phyloP scores from a whole-genome alignment of 2,888 invertebrate genomes.

The Diplazon laetatorius region DNA sequence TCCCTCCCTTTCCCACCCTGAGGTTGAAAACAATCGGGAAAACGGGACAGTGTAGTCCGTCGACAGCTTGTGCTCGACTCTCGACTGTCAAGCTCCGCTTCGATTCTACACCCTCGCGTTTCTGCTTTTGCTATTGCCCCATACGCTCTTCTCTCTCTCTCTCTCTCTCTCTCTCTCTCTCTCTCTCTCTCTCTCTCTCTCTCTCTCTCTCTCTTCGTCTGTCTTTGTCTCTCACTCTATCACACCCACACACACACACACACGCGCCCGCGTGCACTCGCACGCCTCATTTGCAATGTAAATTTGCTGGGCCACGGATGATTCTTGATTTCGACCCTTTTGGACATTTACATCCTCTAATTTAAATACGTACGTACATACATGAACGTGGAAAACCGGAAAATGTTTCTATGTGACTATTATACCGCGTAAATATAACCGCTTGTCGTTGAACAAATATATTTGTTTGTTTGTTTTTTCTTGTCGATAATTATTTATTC shows the following conservation, averaged over 20 bases:
- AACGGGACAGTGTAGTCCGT: slow-evolving; percentile 1
- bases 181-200: too few species aligned
- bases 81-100: not conserved
- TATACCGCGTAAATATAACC: too few species aligned
- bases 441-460: too few species aligned
- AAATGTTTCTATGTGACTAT: too few species aligned
- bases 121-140: slow-evolving; percentile 46
- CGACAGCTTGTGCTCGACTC: slow-evolving; percentile 28
- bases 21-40: slow-evolving; percentile 36
- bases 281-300: slow-evolving; percentile 46
- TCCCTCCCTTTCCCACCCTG: too few species aligned
- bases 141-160: slow-evolving; percentile 8
- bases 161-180: slow-evolving; percentile 2
- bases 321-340: slow-evolving; percentile 29
- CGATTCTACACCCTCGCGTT: slow-evolving; percentile 35
- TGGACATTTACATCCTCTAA: slow-evolving; percentile 32
- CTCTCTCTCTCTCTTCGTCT: too few species aligned
- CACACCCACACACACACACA: too few species aligned
- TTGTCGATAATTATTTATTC: too few species aligned
- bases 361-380: too few species aligned
- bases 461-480: too few species aligned
- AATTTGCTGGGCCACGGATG: slow-evolving; percentile 25
- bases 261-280: too few species aligned
- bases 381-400: too few species aligned
- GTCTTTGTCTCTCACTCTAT: slow-evolving; percentile 4